Evolutionary conservation across 2,888 invertebrate species (phyloP), one percentile per base, ranked within the genome.

Genomic region (Agonopterix alstromeriana): DNA sequence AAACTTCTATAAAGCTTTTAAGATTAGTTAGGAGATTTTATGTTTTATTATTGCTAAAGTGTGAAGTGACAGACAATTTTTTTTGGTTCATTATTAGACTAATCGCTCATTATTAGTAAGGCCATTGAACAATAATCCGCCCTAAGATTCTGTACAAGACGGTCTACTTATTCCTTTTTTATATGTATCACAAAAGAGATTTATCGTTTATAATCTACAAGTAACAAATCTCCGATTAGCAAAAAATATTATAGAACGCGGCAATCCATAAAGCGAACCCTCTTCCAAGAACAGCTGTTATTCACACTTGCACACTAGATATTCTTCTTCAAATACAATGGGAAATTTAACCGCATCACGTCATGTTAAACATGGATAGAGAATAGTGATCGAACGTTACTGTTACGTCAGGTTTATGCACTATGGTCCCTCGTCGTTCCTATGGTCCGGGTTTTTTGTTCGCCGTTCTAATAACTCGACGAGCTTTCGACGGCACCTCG

Each of bases 401-500:
- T 61, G 68, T 70, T 77, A 74, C 79, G 73, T 82, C 81, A 76
- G 67, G 75, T 81, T 77, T 72, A 75, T 77, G 80, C 79, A 77
- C 67, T 65, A 55, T 59, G 69, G 68, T 73, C 77, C 74, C 76
- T 75, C 75, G 71, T 80, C 75, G 77, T 27, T 27, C 27, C 0
- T 75, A 78, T 77, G 72, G 65, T 67, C 67, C 69, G 57, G 56
- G 65, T 85, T 86, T 85, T 88, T 84, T 83, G 80, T 81, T 67
- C 72, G 70, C 67, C 72, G 70, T 76, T 27, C 81, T 82, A 82
- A 85, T 82, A 83, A 81, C 82, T 87, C 83, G 77, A 77, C 84
- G 75, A 84, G 87, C 86, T 89, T 85, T 84, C 82, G 82, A 87
- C 83, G 80, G 85, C 81, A 82, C 82, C 83, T 89, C 84, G 75